phyloP scores from a whole-genome alignment of 2,888 invertebrate species.

The Amitus sp. region DNA sequence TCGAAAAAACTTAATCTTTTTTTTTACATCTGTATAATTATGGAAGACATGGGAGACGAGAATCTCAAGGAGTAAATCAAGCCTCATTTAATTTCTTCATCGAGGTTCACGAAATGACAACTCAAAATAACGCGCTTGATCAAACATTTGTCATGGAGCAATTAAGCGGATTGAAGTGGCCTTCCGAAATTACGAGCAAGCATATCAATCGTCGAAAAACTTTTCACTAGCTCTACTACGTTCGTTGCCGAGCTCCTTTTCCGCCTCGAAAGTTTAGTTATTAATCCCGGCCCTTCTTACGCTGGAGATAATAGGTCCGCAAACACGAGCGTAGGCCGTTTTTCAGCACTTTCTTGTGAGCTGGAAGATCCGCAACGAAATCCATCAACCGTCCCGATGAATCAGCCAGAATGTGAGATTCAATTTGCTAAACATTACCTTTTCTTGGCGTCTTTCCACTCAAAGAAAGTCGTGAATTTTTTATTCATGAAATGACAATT shows the following conservation, averaged over 20 bases:
- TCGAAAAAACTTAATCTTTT: too few relatives aligned
- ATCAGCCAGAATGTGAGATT: slow-evolving; percentile 11
- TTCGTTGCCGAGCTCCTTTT: slow-evolving; percentile 35
- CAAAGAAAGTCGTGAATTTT: slow-evolving; percentile 50
- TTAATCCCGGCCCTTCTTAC: slow-evolving; percentile 49
- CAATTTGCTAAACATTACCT: neutral
- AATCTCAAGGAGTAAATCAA: slow-evolving; percentile 29
- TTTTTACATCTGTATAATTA: too few relatives aligned
- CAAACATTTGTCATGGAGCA: slow-evolving; percentile 41
- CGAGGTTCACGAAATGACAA: slow-evolving; percentile 23
- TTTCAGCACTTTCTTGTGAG: slow-evolving; percentile 8
- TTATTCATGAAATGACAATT: slow-evolving; percentile 62
- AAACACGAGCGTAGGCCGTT: slow-evolving; percentile 28
- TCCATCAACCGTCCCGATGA: slow-evolving; percentile 18
- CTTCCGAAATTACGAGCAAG: slow-evolving; percentile 41
- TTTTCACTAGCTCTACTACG: slow-evolving; percentile 30
- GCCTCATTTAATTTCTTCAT: slow-evolving; percentile 33
- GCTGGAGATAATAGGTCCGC: slow-evolving; percentile 37
- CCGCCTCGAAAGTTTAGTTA: slow-evolving; percentile 49
- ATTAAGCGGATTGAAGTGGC: slow-evolving; percentile 42
- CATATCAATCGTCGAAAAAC: slow-evolving; percentile 40
- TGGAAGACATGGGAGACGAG: too few relatives aligned
- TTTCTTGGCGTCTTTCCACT: slow-evolving; percentile 17
- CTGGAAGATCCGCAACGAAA: slow-evolving; percentile 19
- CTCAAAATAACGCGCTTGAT: slow-evolving; percentile 33